Conservation (phyloP, 2,888 invertebrate genomes). For the Drosophila rellima region DNA sequence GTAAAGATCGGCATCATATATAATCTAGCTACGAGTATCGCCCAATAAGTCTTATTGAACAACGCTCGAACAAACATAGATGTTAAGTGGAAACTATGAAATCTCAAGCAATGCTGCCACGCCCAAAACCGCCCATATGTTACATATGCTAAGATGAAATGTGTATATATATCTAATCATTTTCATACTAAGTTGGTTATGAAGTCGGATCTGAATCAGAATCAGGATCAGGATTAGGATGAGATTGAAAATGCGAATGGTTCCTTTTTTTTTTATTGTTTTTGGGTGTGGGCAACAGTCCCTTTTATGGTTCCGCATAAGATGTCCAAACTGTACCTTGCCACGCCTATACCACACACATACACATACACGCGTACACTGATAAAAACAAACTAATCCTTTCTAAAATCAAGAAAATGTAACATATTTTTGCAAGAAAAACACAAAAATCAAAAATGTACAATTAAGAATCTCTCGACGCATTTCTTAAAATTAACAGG, state of each 20-base stretch:
- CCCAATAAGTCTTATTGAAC: background rate
- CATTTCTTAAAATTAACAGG: no score
- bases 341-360: constrained; percentile 33
- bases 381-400: no score
- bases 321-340: constrained; percentile 65
- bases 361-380: constrained; percentile 22
- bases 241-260: constrained; percentile 10
- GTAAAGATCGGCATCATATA: background rate
- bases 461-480: no score
- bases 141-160: constrained; percentile 25
- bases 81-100: constrained; percentile 61
- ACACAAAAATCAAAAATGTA: no score
- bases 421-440: no score
- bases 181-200: constrained; percentile 13
- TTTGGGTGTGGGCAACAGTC: constrained; percentile 49
- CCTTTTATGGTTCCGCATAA: constrained; percentile 84
- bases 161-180: constrained; percentile 30
- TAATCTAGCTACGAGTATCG: background rate
- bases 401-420: no score
- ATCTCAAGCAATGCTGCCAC: constrained; percentile 80
- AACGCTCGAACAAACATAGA: background rate
- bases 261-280: background rate
- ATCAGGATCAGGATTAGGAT: background rate
- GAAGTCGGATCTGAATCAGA: background rate
- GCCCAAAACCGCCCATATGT: constrained; percentile 44